phyloP scores from a whole-genome alignment of 1,140 invertebrate species.

The Pseudomyrmex flavicornis region DNA sequence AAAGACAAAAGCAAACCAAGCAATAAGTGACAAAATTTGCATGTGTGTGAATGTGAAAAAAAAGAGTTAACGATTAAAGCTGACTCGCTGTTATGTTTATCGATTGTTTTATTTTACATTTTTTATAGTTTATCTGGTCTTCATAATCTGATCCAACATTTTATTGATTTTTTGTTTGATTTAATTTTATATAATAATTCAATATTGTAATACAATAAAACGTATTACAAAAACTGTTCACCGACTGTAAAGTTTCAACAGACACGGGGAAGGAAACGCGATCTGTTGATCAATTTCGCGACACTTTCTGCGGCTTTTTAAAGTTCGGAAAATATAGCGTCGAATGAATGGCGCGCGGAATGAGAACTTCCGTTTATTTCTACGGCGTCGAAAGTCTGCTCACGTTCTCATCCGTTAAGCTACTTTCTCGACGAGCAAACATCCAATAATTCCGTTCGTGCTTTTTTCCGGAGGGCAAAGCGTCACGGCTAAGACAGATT shows the following conservation, averaged over 20 bases:
- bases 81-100: background rate
- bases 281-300: slow-evolving; percentile 34
- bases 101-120: background rate
- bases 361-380: slow-evolving; percentile 65
- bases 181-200: background rate
- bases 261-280: background rate
- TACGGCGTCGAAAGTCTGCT: slow-evolving; percentile 65
- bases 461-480: slow-evolving; percentile 62
- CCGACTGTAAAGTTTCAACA: slow-evolving; percentile 16
- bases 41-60: background rate
- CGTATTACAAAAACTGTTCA: background rate
- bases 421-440: slow-evolving; percentile 72
- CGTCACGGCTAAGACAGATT: slow-evolving; percentile 65
- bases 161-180: background rate
- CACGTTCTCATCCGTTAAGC: slow-evolving; percentile 72
- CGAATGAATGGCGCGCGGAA: slow-evolving; percentile 7
- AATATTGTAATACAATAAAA: no score
- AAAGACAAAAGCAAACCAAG: background rate
- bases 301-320: slow-evolving; percentile 57
- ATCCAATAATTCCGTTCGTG: slow-evolving; percentile 73
- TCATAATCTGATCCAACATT: no score
- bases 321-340: slow-evolving; percentile 56
- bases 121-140: background rate
- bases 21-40: slow-evolving; percentile 1
- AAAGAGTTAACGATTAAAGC: background rate